Percentiles rank a stretch among this genome's conserved stretches.
phyloP scores from a whole-genome alignment of 1,140 invertebrate species.

The Drepana arcuata region DNA sequence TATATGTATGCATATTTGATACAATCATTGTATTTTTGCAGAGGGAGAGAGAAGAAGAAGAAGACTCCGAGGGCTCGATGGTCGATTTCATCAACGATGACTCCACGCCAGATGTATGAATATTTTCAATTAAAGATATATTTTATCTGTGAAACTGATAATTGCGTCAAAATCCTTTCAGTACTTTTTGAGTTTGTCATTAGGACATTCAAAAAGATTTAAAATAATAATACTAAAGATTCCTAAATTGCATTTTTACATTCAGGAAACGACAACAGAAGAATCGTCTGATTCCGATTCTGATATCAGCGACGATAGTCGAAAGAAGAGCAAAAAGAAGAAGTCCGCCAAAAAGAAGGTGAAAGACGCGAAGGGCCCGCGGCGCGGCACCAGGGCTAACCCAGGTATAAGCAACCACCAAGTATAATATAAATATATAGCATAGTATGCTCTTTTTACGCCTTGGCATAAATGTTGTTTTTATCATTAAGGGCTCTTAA shows the following conservation, averaged over 20 bases:
- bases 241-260: background rate
- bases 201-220: too few species aligned
- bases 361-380: slow-evolving; percentile 22
- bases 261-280: slow-evolving; percentile 53
- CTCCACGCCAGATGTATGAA: slow-evolving; percentile 54
- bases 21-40: slow-evolving; percentile 26
- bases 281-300: slow-evolving; percentile 47
- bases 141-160: too few species aligned
- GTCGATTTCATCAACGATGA: slow-evolving; percentile 86
- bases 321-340: slow-evolving; percentile 61
- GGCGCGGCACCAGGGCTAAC: slow-evolving; percentile 72
- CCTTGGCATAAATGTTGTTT: too few species aligned
- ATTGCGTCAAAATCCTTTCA: too few species aligned
- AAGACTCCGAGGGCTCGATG: slow-evolving; percentile 82
- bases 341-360: slow-evolving; percentile 43
- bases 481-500: too few species aligned
- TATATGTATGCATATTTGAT: too few species aligned
- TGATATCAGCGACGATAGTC: slow-evolving; percentile 52
- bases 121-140: too few species aligned
- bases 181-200: too few species aligned
- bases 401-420: too few species aligned
- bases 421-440: too few species aligned
- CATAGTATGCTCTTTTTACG: too few species aligned
- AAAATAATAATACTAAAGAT: too few species aligned
- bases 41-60: slow-evolving; percentile 72